phyloP scores from a whole-genome alignment of 1,140 invertebrate genomes.

The Cydia splendana region DNA sequence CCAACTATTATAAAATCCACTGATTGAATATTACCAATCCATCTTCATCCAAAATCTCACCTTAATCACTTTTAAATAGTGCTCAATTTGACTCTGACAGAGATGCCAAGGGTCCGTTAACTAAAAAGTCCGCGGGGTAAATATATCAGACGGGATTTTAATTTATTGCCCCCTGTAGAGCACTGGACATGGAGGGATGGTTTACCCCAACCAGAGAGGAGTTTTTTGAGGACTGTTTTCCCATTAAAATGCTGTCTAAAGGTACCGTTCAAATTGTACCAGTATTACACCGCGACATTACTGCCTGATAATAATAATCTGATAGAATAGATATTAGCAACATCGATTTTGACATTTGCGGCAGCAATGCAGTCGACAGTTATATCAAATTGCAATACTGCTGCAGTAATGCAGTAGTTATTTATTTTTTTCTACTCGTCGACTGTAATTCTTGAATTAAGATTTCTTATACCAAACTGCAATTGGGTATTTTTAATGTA shows the following conservation, averaged over 20 bases:
- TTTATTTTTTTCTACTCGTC: too few species aligned
- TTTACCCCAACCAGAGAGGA: neutral
- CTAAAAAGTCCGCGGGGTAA: slow-evolving; percentile 59
- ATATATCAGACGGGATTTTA: slow-evolving; percentile 55
- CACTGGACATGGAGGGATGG: slow-evolving; percentile 39
- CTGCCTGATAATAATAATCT: too few species aligned
- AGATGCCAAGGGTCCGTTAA: slow-evolving; percentile 39
- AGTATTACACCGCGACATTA: too few species aligned
- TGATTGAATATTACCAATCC: neutral
- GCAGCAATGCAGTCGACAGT: too few species aligned
- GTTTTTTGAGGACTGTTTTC: slow-evolving; percentile 33
- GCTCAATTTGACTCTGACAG: neutral
- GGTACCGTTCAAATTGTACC: too few species aligned
- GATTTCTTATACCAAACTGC: too few species aligned
- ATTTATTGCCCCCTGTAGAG: slow-evolving; percentile 55
- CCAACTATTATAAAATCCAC: neutral
- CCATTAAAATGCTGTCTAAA: neutral
- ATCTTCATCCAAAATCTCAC: neutral
- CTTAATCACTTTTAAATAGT: neutral
- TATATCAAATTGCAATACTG: too few species aligned
- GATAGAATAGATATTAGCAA: too few species aligned
- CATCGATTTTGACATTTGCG: too few species aligned
- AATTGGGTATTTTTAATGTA: too few species aligned
- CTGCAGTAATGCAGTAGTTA: too few species aligned
- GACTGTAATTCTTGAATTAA: too few species aligned